phyloP scores from a whole-genome alignment of 1,140 invertebrate species.

The Elysia chlorotica region DNA sequence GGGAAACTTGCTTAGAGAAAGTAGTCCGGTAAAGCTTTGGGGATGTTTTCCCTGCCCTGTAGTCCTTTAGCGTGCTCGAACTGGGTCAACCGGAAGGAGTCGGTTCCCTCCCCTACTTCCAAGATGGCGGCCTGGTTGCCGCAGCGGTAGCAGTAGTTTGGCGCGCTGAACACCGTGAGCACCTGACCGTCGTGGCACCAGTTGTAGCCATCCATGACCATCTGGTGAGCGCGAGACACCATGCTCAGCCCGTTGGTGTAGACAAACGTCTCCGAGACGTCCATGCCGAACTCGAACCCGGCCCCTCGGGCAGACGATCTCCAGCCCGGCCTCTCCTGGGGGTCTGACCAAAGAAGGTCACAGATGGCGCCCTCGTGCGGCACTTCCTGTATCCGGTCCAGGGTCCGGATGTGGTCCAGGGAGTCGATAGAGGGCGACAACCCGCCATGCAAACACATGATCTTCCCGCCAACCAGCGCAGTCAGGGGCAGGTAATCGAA shows the following conservation, averaged over 20 bases:
- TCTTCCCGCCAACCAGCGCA: slow-evolving; percentile 88
- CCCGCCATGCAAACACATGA: slow-evolving; percentile 99
- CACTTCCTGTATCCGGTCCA: slow-evolving; percentile 99
- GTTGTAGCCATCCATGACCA: slow-evolving; percentile 95
- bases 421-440: slow-evolving; percentile 99
- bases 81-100: slow-evolving; percentile 93
- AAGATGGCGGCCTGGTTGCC: slow-evolving; percentile 99
- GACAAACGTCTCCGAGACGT: slow-evolving; percentile 99
- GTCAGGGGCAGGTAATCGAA: slow-evolving; percentile 99
- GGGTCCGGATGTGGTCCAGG: slow-evolving; percentile 95
- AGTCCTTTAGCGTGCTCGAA: slow-evolving; percentile 6
- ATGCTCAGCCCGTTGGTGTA: slow-evolving; percentile 97
- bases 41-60: background rate
- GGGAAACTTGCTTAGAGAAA: slow-evolving; percentile 19
- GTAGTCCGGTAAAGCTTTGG: slow-evolving; percentile 13
- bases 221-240: slow-evolving; percentile 97
- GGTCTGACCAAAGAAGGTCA: slow-evolving; percentile 87
- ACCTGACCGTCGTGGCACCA: slow-evolving; percentile 99
- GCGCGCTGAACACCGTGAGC: slow-evolving; percentile 99
- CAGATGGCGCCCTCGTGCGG: slow-evolving; percentile 97
- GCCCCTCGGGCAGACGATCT: slow-evolving; percentile 98
- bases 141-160: slow-evolving; percentile 99
- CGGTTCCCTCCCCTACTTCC: slow-evolving; percentile 99
- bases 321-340: slow-evolving; percentile 96
- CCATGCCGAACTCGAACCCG: slow-evolving; percentile 99